Evolutionary conservation across 2,113 vertebrate species (phyloP), one percentile per base, ranked within the genome.

Genomic region (Poeciliopsis turrubarensis): DNA sequence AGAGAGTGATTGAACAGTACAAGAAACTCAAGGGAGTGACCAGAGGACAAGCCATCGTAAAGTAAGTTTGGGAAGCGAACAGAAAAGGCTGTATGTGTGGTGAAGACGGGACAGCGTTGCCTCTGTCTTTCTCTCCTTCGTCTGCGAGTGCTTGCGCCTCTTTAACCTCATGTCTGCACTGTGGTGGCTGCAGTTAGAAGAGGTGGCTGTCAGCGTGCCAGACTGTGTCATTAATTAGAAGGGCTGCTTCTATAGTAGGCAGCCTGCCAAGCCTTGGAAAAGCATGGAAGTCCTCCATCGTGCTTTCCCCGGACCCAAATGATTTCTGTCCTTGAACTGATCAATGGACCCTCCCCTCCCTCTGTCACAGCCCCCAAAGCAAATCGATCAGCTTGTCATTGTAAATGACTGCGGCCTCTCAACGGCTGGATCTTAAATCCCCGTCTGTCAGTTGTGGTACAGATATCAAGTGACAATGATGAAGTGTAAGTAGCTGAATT

Each of bases 31-130:
- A 95, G 92, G 98, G 97, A 34, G 92, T 97, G 89, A 98, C 94
- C 85, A 94, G 98, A 93, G 98, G 98, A 91, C 96, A 98, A 92
- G 96, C 97, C 44, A 96, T 99, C 80, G 96, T 99, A 82, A 95
- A 95, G 98, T 99, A 95, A 98, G 98, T 96, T 86, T 75, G 19
- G 29, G 61, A 73, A 68, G 73, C 14, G 14, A 75, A 5, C 39
- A 1, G 32, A 8, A 1, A 29, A 11, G 34, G 27, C 34, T 19
- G 14, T 61, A 15, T 65, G 37, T 82, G 41, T 30, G 47, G 4
- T 69, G 39, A 31, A 6, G 14, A 31, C 10, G 0, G 0, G 22
- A 68, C 27, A 51, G 7, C 34, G 11, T 41, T 65, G 12, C 62
- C 41, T 60, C 27, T 69, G 29, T 41, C 65, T 30, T 2, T 32